Evolutionary conservation across 2,888 invertebrate genomes (phyloP), one percentile per base, ranked within the genome.

Genomic region (Drosophila helvetica): DNA sequence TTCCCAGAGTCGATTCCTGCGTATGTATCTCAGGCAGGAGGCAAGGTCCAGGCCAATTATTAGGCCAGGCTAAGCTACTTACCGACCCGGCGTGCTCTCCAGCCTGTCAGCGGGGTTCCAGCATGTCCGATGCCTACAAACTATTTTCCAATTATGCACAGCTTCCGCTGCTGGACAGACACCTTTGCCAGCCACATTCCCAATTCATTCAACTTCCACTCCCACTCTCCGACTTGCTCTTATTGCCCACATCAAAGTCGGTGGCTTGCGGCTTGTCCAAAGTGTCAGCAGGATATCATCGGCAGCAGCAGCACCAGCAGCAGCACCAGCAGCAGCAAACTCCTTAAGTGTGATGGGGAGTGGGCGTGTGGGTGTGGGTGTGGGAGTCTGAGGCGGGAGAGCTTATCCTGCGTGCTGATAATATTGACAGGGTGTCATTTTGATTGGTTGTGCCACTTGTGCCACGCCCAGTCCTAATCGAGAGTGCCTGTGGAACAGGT

Each of bases 111-210:
- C 18, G 56, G 60, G 74, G 69, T 61, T 62, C 65, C 48, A 67
- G 61, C 50, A 38, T 38, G 38, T 38, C n/a, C 38, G n/a, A 38
- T n/a, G 38, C 38, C 38, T 38, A n/a, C 64, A 66, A 74, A 76
- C 80, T 82, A 82, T 88, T 79, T 66, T 43, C 63, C 77, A 83
- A 88, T 88, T 83, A 88, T 80, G 78, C 80, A 73, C 76, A 86
- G 80, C 69, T 59, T 64, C 56, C 52, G 65, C 65, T 47, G 48
- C 64, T 57, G 27, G 66, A 60, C 69, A 62, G 68, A 68, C 71
- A 57, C 64, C 79, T 79, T 51, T 48, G 59, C 50, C 56, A 48
- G 19, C 46, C 54, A 43, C 18, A 27, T 43, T 10, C 18, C 18
- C 47, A 27, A 1, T 27, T 51, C 10, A 1, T 27, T 51, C 10